Conservation (phyloP, 2,888 invertebrate genomes). For the Halictus quadricinctus region DNA sequence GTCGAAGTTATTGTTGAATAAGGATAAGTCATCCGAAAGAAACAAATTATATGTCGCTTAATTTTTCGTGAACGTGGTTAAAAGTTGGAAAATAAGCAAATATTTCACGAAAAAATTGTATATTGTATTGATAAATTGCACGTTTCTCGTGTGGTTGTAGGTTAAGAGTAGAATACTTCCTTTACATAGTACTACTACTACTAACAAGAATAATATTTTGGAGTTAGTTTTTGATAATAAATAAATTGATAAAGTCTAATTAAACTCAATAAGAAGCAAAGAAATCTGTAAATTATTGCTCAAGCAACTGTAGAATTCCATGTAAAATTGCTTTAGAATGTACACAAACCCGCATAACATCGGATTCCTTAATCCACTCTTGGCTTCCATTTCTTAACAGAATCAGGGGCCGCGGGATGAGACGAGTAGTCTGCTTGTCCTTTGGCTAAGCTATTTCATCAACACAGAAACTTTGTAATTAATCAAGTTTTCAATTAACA, state of each 20-base stretch:
- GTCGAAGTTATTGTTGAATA: no score
- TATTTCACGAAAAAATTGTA: no score
- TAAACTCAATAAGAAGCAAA: neutral
- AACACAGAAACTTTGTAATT: constrained; percentile 37
- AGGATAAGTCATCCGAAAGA: no score
- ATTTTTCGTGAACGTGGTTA: no score
- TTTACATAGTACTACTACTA: no score
- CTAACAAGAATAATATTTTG: no score
- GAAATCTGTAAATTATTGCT: neutral
- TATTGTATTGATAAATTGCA: no score
- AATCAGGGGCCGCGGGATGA: neutral
- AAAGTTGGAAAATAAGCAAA: no score
- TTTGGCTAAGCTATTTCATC: constrained; percentile 33
- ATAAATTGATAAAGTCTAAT: neutral
- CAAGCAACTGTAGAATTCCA: neutral
- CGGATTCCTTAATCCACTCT: constrained; percentile 5
- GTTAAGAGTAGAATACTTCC: no score
- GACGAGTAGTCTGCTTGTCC: constrained; percentile 4
- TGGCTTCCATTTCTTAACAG: constrained; percentile 23
- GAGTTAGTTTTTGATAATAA: neutral
- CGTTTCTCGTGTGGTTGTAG: no score
- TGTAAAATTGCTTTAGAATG: neutral
- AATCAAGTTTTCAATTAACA: constrained; percentile 45
- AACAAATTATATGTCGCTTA: no score
- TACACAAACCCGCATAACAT: neutral